A percentile compares a stretch with the other conserved stretches of the same genome.
phyloP scores from a whole-genome alignment of 2,888 invertebrate species.

The Lepidochrysops patricia region DNA sequence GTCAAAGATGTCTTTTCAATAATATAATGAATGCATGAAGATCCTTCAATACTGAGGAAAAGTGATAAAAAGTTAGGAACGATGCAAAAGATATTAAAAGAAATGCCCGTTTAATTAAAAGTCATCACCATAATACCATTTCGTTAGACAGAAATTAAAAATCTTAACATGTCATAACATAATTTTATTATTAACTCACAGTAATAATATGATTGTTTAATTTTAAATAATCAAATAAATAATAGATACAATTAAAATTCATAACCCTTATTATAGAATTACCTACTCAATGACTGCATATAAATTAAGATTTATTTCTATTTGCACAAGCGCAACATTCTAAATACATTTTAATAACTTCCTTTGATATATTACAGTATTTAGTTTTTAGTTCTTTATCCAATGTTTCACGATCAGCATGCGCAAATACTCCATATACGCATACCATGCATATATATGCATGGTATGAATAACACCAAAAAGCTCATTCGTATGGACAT shows the following conservation, averaged over 20 bases:
- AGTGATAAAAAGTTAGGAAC: background rate
- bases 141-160: too few species aligned
- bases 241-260: too few species aligned
- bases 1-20: too few species aligned
- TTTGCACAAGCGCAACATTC: conserved; percentile 42
- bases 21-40: too few species aligned
- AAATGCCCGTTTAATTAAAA: too few species aligned
- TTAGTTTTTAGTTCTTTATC: conserved; percentile 46
- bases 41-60: too few species aligned
- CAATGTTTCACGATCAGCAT: conserved; percentile 44
- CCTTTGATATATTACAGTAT: conserved; percentile 57
- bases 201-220: background rate
- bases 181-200: background rate
- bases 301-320: conserved; percentile 14
- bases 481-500: conserved; percentile 43
- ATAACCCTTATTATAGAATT: background rate
- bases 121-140: too few species aligned
- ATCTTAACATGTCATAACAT: too few species aligned
- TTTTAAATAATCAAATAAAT: background rate
- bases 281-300: background rate
- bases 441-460: too few species aligned
- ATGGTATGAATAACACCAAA: conserved; percentile 54
- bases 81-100: too few species aligned
- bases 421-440: too few species aligned
- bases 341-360: conserved; percentile 52